phyloP scores from a whole-genome alignment of 2,888 invertebrate species.

The Scaeva pyrastri region DNA sequence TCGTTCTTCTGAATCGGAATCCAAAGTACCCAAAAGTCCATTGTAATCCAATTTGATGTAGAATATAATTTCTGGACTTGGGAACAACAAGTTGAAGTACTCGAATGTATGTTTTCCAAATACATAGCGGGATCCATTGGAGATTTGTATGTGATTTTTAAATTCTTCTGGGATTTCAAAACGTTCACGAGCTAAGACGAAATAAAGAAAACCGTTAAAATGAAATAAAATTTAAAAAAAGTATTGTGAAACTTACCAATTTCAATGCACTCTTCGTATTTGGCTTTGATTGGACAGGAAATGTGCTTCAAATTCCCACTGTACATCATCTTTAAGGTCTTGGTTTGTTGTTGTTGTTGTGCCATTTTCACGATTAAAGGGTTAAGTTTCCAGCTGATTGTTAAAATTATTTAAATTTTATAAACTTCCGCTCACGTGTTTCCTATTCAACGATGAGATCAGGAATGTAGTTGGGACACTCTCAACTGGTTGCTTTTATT shows the following conservation, averaged over 20 bases:
- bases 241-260: slow-evolving; percentile 77
- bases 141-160: slow-evolving; percentile 78
- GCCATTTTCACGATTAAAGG: slow-evolving; percentile 20
- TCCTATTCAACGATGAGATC: slow-evolving; percentile 15
- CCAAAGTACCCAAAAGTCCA: slow-evolving; percentile 35
- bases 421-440: slow-evolving; percentile 39
- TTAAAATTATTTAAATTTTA: slow-evolving; percentile 7
- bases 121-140: slow-evolving; percentile 79
- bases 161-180: slow-evolving; percentile 77
- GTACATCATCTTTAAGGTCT: slow-evolving; percentile 56
- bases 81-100: slow-evolving; percentile 81
- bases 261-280: slow-evolving; percentile 78
- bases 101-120: slow-evolving; percentile 80
- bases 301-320: slow-evolving; percentile 63
- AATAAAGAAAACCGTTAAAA: neutral
- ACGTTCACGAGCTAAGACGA: slow-evolving; percentile 75
- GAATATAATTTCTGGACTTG: slow-evolving; percentile 80
- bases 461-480: slow-evolving; percentile 24
- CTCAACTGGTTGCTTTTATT: slow-evolving; percentile 39
- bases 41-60: slow-evolving; percentile 79
- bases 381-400: neutral
- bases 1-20: slow-evolving; percentile 2
- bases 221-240: neutral
- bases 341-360: slow-evolving; percentile 25
- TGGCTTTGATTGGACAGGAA: slow-evolving; percentile 39